phyloP scores from a whole-genome alignment of 1,140 invertebrate species.

The Schlechtendalia chinensis region DNA sequence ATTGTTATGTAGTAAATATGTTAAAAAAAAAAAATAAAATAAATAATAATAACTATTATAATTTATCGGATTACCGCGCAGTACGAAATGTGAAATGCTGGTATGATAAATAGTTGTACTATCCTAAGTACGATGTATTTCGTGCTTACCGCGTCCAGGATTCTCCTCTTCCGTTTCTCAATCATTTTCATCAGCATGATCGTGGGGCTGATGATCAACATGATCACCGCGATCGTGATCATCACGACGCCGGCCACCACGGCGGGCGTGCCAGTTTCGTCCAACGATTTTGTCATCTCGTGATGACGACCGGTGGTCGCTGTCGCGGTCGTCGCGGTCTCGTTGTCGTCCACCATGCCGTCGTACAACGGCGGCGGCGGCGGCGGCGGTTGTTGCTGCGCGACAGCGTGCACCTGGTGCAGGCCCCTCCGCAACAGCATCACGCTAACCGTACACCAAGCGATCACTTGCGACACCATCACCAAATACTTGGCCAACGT shows the following conservation, averaged over 20 bases:
- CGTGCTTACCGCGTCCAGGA: background rate
- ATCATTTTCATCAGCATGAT: constrained; percentile 42
- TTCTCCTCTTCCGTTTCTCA: constrained; percentile 15
- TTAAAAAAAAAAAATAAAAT: too few relatives aligned
- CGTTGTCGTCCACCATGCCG: background rate
- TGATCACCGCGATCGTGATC: constrained; percentile 41
- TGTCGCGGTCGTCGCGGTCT: too few relatives aligned
- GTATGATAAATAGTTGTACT: too few relatives aligned
- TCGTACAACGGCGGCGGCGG: background rate
- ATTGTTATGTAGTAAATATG: too few relatives aligned
- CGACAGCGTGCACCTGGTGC: background rate
- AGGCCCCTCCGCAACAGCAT: constrained; percentile 32
- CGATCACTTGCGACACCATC: constrained; percentile 37
- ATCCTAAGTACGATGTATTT: too few relatives aligned
- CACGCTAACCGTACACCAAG: constrained; percentile 36
- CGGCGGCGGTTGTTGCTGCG: background rate
- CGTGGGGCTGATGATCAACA: constrained; percentile 40
- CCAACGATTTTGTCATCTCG: background rate
- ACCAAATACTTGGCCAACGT: constrained; percentile 41
- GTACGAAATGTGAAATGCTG: too few relatives aligned
- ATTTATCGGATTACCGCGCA: too few relatives aligned
- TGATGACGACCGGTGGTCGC: background rate
- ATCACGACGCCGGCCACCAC: constrained; percentile 33
- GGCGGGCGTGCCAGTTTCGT: constrained; percentile 6
- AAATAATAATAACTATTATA: too few relatives aligned